phyloP scores from a whole-genome alignment of 2,888 invertebrate genomes.

The Chrysolina americana region DNA sequence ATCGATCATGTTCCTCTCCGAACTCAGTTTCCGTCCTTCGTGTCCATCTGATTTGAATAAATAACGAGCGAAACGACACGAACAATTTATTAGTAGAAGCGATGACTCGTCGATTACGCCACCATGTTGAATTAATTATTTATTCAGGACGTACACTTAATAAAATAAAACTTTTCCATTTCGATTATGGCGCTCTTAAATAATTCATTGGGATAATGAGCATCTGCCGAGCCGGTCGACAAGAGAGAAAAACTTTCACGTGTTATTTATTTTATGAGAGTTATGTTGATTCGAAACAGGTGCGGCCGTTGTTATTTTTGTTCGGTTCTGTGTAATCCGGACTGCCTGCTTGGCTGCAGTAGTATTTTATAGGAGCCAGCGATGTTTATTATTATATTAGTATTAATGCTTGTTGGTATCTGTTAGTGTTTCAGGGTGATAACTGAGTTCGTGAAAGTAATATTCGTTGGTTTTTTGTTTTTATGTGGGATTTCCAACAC shows the following conservation, averaged over 20 bases:
- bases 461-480: neutral
- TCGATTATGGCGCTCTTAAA: conserved; percentile 34
- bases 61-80: neutral
- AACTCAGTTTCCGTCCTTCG: neutral
- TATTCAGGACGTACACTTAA: conserved; percentile 12
- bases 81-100: conserved; percentile 13
- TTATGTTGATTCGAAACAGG: conserved; percentile 37
- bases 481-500: neutral
- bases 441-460: neutral
- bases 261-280: conserved; percentile 29
- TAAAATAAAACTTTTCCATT: conserved; percentile 29
- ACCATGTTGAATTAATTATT: conserved; percentile 9
- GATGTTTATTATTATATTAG: neutral
- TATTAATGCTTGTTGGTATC: neutral
- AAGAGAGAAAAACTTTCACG: conserved; percentile 36
- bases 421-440: neutral
- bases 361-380: neutral
- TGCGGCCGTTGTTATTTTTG: conserved; percentile 31
- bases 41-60: conserved; percentile 18
- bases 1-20: too few species aligned
- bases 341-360: neutral
- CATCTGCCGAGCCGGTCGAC: conserved; percentile 20
- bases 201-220: conserved; percentile 39
- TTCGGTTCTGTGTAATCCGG: neutral
- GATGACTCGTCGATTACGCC: conserved; percentile 20